Percentiles rank a stretch among this genome's conserved stretches.
Conservation (phyloP, 1,140 invertebrate genomes). For the Popillia japonica region DNA sequence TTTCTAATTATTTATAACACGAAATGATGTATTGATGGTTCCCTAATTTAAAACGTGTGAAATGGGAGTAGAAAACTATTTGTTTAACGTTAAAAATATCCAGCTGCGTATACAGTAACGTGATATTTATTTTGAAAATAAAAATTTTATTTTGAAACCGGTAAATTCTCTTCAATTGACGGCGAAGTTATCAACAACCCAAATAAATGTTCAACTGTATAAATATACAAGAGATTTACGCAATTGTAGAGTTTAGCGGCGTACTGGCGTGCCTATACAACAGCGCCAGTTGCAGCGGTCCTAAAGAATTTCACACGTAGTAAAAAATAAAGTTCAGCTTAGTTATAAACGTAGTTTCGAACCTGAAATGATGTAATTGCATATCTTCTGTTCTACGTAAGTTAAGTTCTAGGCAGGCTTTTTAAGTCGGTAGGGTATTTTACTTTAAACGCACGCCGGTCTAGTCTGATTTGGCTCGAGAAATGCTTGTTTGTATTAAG, state of each 20-base stretch:
- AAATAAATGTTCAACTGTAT: neutral
- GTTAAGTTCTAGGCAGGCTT: no score
- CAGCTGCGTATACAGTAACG: neutral
- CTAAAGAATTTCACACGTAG: neutral
- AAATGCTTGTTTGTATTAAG: no score
- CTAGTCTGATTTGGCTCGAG: no score
- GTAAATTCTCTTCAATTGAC: conserved; percentile 7
- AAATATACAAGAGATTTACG: neutral
- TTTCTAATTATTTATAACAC: no score
- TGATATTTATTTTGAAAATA: neutral
- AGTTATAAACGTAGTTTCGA: no score
- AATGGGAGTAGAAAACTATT: neutral
- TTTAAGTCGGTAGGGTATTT: no score
- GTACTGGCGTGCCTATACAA: neutral
- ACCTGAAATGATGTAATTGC: neutral
- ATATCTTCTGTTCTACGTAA: neutral
- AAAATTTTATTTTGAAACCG: neutral
- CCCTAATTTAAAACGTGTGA: no score
- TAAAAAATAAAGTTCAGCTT: no score
- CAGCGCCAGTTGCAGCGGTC: neutral
- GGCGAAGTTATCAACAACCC: neutral
- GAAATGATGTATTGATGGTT: no score
- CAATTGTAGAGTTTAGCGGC: neutral
- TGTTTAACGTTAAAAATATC: neutral
- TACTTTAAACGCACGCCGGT: no score